Conservation (phyloP, 2,113 vertebrate species). For the Ibidorhyncha struthersii region DNA sequence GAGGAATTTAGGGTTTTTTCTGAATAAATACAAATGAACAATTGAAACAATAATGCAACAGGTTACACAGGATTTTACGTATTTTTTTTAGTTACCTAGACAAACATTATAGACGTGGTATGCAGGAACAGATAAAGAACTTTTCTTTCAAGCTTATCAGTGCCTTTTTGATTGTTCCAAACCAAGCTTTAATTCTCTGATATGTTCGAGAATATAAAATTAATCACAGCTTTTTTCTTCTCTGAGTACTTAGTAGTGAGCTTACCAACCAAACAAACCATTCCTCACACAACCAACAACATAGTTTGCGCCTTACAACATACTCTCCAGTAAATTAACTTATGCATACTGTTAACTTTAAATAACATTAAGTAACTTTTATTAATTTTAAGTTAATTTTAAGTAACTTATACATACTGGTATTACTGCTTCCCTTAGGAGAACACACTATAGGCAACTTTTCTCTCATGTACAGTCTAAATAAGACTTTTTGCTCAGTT, state of each 20-base stretch:
- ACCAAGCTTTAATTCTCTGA: neutral
- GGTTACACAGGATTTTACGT: neutral
- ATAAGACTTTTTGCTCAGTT: neutral
- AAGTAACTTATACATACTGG: neutral
- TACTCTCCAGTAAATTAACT: neutral
- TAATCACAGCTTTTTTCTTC: neutral
- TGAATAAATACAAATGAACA: neutral
- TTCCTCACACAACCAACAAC: neutral
- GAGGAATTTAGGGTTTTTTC: neutral
- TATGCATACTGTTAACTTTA: no score
- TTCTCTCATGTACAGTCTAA: neutral
- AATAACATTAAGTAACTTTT: no score
- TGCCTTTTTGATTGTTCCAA: neutral
- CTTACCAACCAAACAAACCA: neutral
- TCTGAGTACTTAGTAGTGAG: neutral
- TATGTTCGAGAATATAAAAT: neutral
- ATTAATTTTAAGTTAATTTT: neutral
- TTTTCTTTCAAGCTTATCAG: neutral
- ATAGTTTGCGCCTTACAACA: neutral
- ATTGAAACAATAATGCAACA: neutral
- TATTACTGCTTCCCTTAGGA: neutral
- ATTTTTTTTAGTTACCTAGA: neutral
- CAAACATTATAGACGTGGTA: neutral
- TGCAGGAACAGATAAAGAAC: neutral
- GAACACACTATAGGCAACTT: neutral